These are phyloP conservation scores for Parnassius glacialis DNA, from an alignment of 2,888 invertebrate species.

Conservation along the genomic window DNA sequence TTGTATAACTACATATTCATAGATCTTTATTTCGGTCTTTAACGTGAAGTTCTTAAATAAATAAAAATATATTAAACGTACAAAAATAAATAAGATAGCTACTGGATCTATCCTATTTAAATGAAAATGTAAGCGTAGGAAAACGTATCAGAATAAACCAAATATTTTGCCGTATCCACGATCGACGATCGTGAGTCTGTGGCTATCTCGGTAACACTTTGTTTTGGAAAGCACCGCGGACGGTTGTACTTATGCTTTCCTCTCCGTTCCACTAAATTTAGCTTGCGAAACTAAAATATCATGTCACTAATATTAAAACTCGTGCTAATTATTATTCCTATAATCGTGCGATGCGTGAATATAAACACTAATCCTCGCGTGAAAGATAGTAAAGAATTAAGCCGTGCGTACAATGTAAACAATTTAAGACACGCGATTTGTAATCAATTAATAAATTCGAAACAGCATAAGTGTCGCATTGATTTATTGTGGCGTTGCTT, in stretches of 20 bases:
- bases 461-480: conserved; percentile 50
- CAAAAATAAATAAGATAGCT: background rate
- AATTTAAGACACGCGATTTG: conserved; percentile 36
- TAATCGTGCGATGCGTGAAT: conserved; percentile 50
- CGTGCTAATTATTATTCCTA: conserved; percentile 47
- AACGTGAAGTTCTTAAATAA: background rate
- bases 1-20: background rate
- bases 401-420: conserved; percentile 31
- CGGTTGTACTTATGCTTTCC: conserved; percentile 53
- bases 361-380: conserved; percentile 35
- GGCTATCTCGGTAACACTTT: conserved; percentile 47
- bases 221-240: conserved; percentile 52
- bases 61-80: background rate
- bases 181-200: conserved; percentile 26
- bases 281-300: conserved; percentile 27
- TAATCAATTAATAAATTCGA: conserved; percentile 35
- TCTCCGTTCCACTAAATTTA: conserved; percentile 37
- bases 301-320: conserved; percentile 53
- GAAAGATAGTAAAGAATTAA: conserved; percentile 33
- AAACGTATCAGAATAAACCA: background rate
- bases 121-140: background rate
- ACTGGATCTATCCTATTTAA: background rate
- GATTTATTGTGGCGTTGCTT: conserved; percentile 53
- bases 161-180: conserved; percentile 24
- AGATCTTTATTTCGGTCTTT: background rate